A percentile compares a stretch with the other conserved stretches of the same genome.
These are phyloP conservation scores for Onychorhynchus coronatus DNA, from an alignment of 2,113 vertebrate genomes.

Conservation along the genomic window DNA sequence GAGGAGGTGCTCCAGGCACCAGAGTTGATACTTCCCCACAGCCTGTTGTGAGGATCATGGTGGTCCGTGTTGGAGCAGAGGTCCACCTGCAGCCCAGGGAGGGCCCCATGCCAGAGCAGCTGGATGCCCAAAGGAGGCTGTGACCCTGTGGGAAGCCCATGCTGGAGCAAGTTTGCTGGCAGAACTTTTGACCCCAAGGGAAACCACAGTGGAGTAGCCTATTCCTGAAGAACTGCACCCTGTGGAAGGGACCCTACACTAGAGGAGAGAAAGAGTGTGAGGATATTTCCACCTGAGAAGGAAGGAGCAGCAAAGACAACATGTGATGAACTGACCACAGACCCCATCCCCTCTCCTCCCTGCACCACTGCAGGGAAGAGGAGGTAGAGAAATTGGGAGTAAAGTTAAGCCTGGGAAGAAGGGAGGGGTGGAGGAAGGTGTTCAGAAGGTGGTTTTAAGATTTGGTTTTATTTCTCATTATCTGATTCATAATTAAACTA, in stretches of 20 bases:
- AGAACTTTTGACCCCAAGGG: not conserved
- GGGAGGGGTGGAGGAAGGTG: not conserved
- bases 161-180: not conserved
- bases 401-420: not conserved
- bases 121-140: not conserved
- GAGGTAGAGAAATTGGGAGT: not conserved
- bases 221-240: not conserved
- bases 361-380: not conserved
- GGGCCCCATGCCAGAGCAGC: not conserved
- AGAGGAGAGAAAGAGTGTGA: not conserved
- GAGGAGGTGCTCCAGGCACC: not conserved
- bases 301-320: not conserved
- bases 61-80: too few species aligned
- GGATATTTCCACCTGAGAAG: not conserved
- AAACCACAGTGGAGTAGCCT: not conserved
- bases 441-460: not conserved
- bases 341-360: not conserved
- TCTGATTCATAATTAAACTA: not conserved
- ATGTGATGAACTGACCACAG: not conserved
- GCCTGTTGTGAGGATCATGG: accelerated
- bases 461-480: not conserved
- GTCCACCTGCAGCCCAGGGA: not conserved
- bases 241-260: accelerated
- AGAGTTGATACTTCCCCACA: not conserved
- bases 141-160: not conserved